Percentiles rank a stretch among this genome's conserved stretches.
These are phyloP conservation scores for Amphibalanus amphitrite DNA, from an alignment of 1,140 invertebrate genomes.

Conservation along the genomic window DNA sequence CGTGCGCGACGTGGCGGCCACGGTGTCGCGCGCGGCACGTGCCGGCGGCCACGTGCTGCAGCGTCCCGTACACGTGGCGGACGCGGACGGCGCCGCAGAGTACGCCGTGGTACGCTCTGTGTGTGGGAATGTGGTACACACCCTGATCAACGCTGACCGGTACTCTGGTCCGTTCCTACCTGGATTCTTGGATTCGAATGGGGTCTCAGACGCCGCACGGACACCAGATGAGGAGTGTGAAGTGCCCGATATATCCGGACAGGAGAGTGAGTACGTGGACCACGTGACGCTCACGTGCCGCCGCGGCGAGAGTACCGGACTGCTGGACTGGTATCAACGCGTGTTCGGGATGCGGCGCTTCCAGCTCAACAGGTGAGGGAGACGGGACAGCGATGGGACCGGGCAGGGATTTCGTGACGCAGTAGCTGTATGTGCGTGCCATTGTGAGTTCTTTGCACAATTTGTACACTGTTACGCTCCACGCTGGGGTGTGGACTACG, in stretches of 20 bases:
- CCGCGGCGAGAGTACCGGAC: constrained; percentile 23
- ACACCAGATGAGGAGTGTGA: background rate
- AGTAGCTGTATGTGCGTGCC: no score
- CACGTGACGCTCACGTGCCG: constrained; percentile 31
- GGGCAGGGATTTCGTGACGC: no score
- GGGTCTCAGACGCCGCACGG: background rate
- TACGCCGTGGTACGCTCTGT: constrained; percentile 30
- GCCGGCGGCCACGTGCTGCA: constrained; percentile 22
- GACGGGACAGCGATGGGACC: no score
- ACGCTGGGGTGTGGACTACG: no score
- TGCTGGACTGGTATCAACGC: constrained; percentile 32
- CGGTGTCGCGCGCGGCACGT: constrained; percentile 20
- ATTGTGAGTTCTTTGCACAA: no score
- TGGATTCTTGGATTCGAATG: constrained; percentile 20
- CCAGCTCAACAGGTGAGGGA: constrained; percentile 29
- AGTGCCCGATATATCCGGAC: background rate
- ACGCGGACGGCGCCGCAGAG: constrained; percentile 24
- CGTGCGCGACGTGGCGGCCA: constrained; percentile 26
- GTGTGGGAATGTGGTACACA: constrained; percentile 33
- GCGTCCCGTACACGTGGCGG: constrained; percentile 19
- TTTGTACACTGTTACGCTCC: no score
- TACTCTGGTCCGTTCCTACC: constrained; percentile 30
- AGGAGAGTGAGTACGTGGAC: constrained; percentile 24
- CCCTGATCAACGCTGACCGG: constrained; percentile 27
- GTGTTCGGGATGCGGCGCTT: constrained; percentile 34